Evolutionary conservation across 2,797 vertebrate species (phyloP).

Genomic region (Atherinosoma microstoma): DNA sequence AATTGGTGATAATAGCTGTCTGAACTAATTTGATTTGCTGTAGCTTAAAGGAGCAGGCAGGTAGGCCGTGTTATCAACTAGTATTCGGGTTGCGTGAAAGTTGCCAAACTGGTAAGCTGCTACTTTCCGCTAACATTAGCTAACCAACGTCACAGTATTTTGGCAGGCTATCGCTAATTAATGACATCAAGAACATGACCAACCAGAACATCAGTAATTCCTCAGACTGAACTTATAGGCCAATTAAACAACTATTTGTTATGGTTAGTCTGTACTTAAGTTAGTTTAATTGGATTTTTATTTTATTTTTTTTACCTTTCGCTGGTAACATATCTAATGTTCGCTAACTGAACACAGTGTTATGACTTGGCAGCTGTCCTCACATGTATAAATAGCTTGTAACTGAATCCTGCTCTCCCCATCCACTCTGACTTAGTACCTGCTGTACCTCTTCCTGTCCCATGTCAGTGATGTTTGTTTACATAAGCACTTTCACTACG

Average conservation of each 20-base stretch:
- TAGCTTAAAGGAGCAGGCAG: constrained; percentile 3
- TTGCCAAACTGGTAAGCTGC: constrained; percentile 1
- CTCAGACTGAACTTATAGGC: neutral
- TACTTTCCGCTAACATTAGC: constrained; percentile 7
- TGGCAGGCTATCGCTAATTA: neutral
- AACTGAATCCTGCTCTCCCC: constrained; percentile 73
- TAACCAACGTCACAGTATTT: constrained; percentile 3
- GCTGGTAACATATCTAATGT: constrained; percentile 37
- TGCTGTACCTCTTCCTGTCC: constrained; percentile 25
- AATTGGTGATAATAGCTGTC: neutral
- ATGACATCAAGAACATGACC: constrained; percentile 30
- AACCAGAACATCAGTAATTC: neutral
- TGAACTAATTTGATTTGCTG: constrained; percentile 20
- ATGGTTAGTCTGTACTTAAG: neutral
- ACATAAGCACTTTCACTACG: constrained; percentile 19
- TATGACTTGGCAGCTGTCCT: constrained; percentile 68
- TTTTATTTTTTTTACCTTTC: neutral
- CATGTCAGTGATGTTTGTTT: constrained; percentile 43
- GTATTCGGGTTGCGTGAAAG: neutral
- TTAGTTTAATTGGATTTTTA: no score
- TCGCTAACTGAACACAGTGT: constrained; percentile 42
- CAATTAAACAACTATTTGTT: neutral
- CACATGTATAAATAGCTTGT: constrained; percentile 83
- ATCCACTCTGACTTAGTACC: constrained; percentile 40
- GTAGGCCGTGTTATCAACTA: constrained; percentile 17